phyloP scores from a whole-genome alignment of 2,113 vertebrate species.

The Heterotilapia buettikoferi region DNA sequence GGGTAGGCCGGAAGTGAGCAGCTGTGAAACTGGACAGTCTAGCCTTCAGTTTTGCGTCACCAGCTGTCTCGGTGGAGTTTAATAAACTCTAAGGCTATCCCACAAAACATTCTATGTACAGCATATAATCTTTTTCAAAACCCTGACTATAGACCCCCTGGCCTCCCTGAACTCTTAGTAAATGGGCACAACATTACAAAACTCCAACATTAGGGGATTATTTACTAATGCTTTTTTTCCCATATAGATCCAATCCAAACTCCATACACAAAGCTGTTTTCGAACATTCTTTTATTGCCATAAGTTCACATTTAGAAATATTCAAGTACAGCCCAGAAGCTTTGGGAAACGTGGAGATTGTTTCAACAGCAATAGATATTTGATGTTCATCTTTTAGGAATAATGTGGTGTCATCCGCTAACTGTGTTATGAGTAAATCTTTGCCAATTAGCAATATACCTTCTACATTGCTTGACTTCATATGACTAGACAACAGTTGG shows the following conservation, averaged over 20 bases:
- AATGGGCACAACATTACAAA: not conserved
- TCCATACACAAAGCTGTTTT: not conserved
- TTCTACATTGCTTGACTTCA: not conserved
- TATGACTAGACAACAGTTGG: not conserved
- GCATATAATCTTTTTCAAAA: not conserved
- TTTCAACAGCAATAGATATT: not conserved
- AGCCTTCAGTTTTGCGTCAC: not conserved
- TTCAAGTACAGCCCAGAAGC: not conserved
- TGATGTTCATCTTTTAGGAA: not conserved
- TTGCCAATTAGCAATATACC: not conserved
- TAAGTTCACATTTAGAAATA: not conserved
- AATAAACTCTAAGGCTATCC: not conserved
- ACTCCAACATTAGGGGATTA: not conserved
- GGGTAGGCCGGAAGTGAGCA: not conserved
- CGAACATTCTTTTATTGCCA: not conserved
- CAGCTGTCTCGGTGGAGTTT: not conserved
- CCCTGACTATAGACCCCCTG: not conserved
- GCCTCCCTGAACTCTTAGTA: not conserved
- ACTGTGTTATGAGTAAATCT: not conserved
- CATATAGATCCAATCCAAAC: not conserved
- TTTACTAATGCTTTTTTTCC: not conserved
- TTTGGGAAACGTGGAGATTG: not conserved
- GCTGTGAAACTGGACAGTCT: not conserved
- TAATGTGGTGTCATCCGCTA: not conserved
- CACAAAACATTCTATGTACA: not conserved